phyloP scores from a whole-genome alignment of 2,797 vertebrate genomes.

The Denticeps clupeoides region DNA sequence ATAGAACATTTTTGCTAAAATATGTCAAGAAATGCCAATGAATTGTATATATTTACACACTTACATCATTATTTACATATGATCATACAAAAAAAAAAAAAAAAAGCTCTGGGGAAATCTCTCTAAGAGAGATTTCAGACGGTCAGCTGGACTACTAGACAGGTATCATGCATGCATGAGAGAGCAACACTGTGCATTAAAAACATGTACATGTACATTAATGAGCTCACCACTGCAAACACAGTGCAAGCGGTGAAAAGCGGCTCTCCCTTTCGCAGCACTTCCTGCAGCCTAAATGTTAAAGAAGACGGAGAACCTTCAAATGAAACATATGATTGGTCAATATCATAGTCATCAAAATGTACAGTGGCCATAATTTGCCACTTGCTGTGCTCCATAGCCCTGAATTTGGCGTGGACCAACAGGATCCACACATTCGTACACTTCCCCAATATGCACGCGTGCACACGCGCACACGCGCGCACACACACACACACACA shows the following conservation, averaged over 20 bases:
- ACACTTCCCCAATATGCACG: background rate
- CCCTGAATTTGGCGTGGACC: conserved; percentile 11
- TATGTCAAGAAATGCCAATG: conserved; percentile 52
- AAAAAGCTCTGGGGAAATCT: background rate
- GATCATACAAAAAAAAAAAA: conserved; percentile 32
- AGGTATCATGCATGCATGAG: no score
- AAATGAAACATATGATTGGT: no score
- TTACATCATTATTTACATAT: conserved; percentile 59
- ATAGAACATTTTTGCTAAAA: conserved; percentile 36
- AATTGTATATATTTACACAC: conserved; percentile 55
- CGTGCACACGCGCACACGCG: background rate
- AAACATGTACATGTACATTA: no score
- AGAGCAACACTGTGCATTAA: no score
- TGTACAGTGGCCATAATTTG: no score
- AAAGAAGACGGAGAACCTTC: no score
- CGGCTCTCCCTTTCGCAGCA: no score
- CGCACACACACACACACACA: background rate
- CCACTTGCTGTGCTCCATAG: conserved; percentile 5
- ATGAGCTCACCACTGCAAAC: no score
- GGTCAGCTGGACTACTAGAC: background rate
- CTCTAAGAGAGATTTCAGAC: background rate
- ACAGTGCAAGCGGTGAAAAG: no score
- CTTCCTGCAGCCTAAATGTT: no score
- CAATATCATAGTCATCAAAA: no score
- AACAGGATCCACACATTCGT: background rate